Evolutionary conservation across 2,888 invertebrate species (phyloP).

Genomic region (Drosophila antonietae): DNA sequence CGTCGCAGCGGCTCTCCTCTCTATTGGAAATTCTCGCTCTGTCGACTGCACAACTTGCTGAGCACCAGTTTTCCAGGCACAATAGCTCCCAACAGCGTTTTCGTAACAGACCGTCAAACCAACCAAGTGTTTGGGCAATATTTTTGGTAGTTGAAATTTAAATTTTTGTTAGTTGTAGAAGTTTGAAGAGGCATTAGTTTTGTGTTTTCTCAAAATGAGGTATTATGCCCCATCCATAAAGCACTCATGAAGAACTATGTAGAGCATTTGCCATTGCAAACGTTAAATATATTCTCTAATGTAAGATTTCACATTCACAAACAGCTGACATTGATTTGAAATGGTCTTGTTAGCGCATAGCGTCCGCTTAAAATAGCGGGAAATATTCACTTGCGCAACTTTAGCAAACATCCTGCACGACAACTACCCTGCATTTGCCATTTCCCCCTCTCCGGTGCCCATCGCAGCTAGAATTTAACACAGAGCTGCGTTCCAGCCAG

Average conservation of each 20-base stretch:
- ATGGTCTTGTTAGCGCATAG: constrained; percentile 10
- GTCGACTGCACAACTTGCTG: constrained; percentile 55
- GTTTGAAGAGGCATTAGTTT: background rate
- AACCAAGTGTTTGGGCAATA: constrained; percentile 18
- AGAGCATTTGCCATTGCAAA: background rate
- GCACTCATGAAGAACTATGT: background rate
- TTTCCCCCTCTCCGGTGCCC: constrained; percentile 3
- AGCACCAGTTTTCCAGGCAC: constrained; percentile 54
- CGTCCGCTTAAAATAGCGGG: constrained; percentile 58
- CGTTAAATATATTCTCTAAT: background rate
- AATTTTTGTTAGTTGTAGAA: background rate
- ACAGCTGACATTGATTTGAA: constrained; percentile 41
- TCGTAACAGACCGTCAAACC: constrained; percentile 19
- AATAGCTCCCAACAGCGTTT: constrained; percentile 27
- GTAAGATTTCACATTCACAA: background rate
- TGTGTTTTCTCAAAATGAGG: too few species aligned
- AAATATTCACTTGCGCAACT: constrained; percentile 72
- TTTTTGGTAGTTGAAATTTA: constrained; percentile 20
- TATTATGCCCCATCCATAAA: background rate
- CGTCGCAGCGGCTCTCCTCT: constrained; percentile 31
- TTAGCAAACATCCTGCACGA: constrained; percentile 54
- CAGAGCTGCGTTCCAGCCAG: constrained; percentile 43
- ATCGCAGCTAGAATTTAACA: constrained; percentile 34
- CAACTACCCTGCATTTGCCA: constrained; percentile 32
- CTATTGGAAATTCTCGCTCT: constrained; percentile 59